Conservation (phyloP, 2,888 invertebrate genomes). For the Penaeus monodon region DNA sequence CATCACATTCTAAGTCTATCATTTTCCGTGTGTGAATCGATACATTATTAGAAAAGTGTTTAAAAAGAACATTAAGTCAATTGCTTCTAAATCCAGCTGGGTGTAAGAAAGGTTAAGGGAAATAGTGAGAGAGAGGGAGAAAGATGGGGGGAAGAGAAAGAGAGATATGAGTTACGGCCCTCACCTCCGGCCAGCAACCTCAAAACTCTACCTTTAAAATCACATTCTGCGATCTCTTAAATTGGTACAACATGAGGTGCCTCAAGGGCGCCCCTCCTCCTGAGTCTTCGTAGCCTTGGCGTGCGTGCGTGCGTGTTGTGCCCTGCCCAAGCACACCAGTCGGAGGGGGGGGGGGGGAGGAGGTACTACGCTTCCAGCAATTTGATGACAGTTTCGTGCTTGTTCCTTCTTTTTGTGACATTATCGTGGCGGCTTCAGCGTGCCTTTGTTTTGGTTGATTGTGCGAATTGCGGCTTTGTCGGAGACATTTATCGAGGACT, state of each 20-base stretch:
- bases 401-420: conserved; percentile 14
- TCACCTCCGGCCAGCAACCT: conserved; percentile 1
- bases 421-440: not conserved
- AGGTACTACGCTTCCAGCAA: conserved; percentile 12
- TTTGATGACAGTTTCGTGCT: conserved; percentile 40
- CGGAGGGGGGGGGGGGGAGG: not conserved
- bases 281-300: no score
- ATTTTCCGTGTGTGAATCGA: no score
- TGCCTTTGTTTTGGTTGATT: not conserved
- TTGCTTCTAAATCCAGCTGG: not conserved
- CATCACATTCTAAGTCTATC: no score
- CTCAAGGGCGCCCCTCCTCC: not conserved
- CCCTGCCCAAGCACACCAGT: conserved; percentile 16
- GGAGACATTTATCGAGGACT: no score
- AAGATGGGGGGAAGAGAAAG: not conserved
- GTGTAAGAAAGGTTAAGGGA: not conserved
- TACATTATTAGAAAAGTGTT: no score
- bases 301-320: conserved; percentile 14
- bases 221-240: conserved; percentile 29
- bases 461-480: no score
- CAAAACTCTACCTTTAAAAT: conserved; percentile 11
- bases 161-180: not conserved
- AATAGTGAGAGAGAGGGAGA: not conserved
- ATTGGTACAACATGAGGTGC: conserved; percentile 27
- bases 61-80: no score